phyloP scores from a whole-genome alignment of 2,113 vertebrate species.

The Elaphurus davidianus region DNA sequence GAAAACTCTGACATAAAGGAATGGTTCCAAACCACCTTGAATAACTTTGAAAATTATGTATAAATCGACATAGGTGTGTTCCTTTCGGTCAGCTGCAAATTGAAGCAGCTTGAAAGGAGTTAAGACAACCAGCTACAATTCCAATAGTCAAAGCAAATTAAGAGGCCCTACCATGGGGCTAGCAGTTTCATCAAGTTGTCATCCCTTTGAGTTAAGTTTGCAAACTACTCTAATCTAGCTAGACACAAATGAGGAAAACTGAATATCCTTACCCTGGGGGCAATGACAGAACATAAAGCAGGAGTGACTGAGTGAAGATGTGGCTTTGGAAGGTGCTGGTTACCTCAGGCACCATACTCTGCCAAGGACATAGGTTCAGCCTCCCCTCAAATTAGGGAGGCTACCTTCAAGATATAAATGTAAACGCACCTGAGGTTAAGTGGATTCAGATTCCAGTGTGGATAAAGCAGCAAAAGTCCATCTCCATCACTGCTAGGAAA shows the following conservation, averaged over 20 bases:
- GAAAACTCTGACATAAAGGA: constrained; percentile 7
- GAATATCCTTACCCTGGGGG: background rate
- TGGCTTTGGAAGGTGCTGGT: background rate
- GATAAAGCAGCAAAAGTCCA: background rate
- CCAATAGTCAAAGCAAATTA: background rate
- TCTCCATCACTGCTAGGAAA: background rate
- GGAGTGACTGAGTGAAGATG: too few species aligned
- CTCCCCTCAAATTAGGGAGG: background rate
- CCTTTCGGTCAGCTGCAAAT: background rate
- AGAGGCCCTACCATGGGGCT: rapidly evolving
- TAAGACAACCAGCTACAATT: background rate
- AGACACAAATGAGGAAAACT: background rate
- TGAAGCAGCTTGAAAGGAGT: background rate
- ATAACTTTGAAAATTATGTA: background rate
- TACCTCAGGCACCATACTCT: background rate
- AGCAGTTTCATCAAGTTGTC: background rate
- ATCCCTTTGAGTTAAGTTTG: background rate
- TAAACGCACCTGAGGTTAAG: background rate
- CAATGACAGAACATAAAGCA: background rate
- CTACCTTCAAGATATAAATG: background rate
- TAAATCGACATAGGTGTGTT: background rate
- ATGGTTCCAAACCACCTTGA: background rate
- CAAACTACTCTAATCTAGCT: background rate
- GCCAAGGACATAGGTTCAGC: background rate
- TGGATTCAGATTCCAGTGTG: background rate